Evolutionary conservation across 2,888 invertebrate species (phyloP), one percentile per base, ranked within the genome.

Genomic region (Ochropacha duplaris): DNA sequence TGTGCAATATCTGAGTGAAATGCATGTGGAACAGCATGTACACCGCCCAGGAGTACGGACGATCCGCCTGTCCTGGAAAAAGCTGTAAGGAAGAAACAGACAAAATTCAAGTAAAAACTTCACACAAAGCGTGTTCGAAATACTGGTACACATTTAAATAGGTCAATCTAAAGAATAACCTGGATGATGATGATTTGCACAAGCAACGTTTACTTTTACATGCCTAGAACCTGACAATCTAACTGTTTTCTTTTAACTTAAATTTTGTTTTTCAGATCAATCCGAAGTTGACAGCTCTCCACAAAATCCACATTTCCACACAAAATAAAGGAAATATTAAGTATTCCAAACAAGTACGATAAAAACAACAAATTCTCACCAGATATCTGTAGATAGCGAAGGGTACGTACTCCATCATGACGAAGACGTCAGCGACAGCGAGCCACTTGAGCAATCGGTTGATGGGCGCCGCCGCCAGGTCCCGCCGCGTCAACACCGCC

Each of bases 341-440:
- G 8, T 12, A 9, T n/a, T 1, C 9, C 6, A 36, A 54, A 39
- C 12, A 39, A 1, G 24, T 12, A 28, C 9, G n/a, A 54, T n/a
- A 56, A 57, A 55, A 16, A 31, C n/a, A 8, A 49, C 11, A 52
- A 24, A n/a, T 16, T 81, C 90, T 89, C 61, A 92, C 92, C 85
- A 93, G 69, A 57, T 92, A 93, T 66, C 88, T 84, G 65, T 92
- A 93, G 64, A 91, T 76, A 6, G 90, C 88, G 65, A 91, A 93
- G 24, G 93, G 93, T 28, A 93, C 92, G 62, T 93, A 93, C 72
- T 98, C 97, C 81, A 98, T 86, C 96, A 98, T 98, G 28, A 98
- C 96, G 68, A 98, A 94, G 87, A 98, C 96, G 83, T 98, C 98
- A 1, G 97, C 96, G 0, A 97, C 96, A 0, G 98, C 98, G 56